Evolutionary conservation across 2,113 vertebrate species (phyloP).

Genomic region (Toxotes chatareus): DNA sequence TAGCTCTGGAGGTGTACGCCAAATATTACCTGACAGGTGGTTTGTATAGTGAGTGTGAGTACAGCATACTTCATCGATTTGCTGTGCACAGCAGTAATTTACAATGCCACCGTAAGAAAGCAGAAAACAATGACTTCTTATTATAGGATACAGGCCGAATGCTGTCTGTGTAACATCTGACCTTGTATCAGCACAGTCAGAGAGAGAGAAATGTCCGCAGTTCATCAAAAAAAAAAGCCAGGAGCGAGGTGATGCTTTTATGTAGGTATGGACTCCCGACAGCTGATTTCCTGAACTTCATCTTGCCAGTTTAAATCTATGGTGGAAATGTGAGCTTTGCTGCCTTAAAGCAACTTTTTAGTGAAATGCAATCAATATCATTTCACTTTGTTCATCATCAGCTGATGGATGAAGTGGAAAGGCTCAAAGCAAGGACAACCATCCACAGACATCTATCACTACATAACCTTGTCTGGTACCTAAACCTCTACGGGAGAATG

Average conservation of each 20-base stretch:
- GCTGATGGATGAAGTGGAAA: conserved; percentile 25
- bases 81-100: background rate
- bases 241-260: background rate
- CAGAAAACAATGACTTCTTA: background rate
- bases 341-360: conserved; percentile 1
- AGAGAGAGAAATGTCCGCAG: conserved; percentile 4
- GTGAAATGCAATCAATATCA: conserved; percentile 7
- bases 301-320: background rate
- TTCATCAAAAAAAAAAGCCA: conserved; percentile 11
- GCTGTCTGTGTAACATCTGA: background rate
- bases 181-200: conserved; percentile 7
- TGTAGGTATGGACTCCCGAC: background rate
- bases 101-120: background rate
- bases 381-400: conserved; percentile 40
- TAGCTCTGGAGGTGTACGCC: too few relatives aligned
- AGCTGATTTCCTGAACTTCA: conserved; percentile 16
- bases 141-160: background rate
- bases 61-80: background rate
- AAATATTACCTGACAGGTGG: background rate
- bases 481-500: background rate
- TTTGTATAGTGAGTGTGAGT: background rate
- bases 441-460: conserved; percentile 25
- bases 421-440: conserved; percentile 15
- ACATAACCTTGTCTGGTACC: conserved; percentile 18
- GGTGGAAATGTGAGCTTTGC: background rate